Percentiles rank a stretch among this genome's conserved stretches.
These are phyloP conservation scores for Anguilla obscura DNA, from an alignment of 2,797 vertebrate species.

Conservation along the genomic window DNA sequence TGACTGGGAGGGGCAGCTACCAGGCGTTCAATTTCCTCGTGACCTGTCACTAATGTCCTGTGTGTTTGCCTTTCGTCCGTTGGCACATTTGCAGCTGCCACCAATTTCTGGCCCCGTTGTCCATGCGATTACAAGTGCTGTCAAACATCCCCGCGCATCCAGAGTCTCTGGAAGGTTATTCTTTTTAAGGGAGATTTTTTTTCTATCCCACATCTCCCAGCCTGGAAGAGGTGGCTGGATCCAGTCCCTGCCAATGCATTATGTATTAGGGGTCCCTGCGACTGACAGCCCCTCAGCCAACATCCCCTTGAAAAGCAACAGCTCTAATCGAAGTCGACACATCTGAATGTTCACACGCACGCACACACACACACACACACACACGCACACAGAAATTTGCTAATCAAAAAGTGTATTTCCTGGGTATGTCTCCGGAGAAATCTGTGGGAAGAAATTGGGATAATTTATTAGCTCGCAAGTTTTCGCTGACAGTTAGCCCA, in stretches of 20 bases:
- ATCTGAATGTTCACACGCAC: slow-evolving; percentile 93
- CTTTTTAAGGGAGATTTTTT: slow-evolving; percentile 75
- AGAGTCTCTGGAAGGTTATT: slow-evolving; percentile 45
- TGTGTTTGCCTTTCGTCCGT: slow-evolving; percentile 69
- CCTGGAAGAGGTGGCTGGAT: slow-evolving; percentile 77
- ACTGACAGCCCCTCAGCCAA: slow-evolving; percentile 90
- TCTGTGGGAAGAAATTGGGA: slow-evolving; percentile 99
- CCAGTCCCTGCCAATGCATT: slow-evolving; percentile 84
- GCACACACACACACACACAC: slow-evolving; percentile 72
- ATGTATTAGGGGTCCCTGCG: slow-evolving; percentile 83
- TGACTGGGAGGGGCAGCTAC: neutral
- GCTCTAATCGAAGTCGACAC: slow-evolving; percentile 95
- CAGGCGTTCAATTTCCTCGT: slow-evolving; percentile 41
- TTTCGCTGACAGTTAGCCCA: slow-evolving; percentile 99
- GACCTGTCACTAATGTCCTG: slow-evolving; percentile 61
- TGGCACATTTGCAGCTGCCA: slow-evolving; percentile 71
- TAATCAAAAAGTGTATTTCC: slow-evolving; percentile 99
- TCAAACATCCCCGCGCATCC: slow-evolving; percentile 44
- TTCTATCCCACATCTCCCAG: slow-evolving; percentile 73
- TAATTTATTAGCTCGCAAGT: slow-evolving; percentile 99
- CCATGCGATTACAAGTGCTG: slow-evolving; percentile 45
- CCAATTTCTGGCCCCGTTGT: slow-evolving; percentile 65
- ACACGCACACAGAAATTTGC: slow-evolving; percentile 93
- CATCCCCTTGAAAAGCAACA: slow-evolving; percentile 86
- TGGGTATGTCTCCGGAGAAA: slow-evolving; percentile 99